Base-by-base conservation (phyloP, 2,888 invertebrate species). In the Chymomyza fuscimana region DNA sequence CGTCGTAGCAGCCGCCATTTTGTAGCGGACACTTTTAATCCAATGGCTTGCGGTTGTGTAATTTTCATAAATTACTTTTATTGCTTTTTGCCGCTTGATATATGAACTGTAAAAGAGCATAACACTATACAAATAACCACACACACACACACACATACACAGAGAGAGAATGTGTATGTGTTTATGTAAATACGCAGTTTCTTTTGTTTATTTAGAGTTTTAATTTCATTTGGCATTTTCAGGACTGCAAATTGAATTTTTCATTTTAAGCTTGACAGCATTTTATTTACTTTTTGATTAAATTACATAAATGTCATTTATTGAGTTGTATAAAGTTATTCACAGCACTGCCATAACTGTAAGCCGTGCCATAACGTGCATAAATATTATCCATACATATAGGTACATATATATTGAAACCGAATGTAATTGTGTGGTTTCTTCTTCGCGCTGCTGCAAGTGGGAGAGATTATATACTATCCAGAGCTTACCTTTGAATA, bases 401-500 rank as follows among this genome's bases (percentile, higher is more conserved):
- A 58, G 1, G 19, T 19, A 19, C 19, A 19, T 19, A 19, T 19
- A 19, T 19, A 64, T 69, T 67, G 63, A 19, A 19, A 19, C 19
- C 19, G 19, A 50, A 58, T 63, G 12, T 15, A 59, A 5, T 16
- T 36, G 63, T 68, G 67, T 66, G 69, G 59, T 46, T 19, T 19
- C 19, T 59, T 56, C 69, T 63, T 67, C 67, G 40, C 36, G 56
- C 5, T 40, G 40, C 22, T 58, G 51, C 10, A 1, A 12, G 9
- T 16, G 12, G 1, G 32, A 7, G 32, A 7, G 32, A 22, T 54
- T 54, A 16, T 16, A 22, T 22, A 36, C 36, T 36, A 36, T 36
- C 6, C 9, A 12, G 40, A 51, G 91, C 94, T 94, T 92, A 96
- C 96, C 96, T 92, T 97, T 97, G 90, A 97, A 95, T 91, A 97